Evolutionary conservation across 2,888 invertebrate species (phyloP), one percentile per base, ranked within the genome.

Genomic region (Caenorhabditis panamensis): DNA sequence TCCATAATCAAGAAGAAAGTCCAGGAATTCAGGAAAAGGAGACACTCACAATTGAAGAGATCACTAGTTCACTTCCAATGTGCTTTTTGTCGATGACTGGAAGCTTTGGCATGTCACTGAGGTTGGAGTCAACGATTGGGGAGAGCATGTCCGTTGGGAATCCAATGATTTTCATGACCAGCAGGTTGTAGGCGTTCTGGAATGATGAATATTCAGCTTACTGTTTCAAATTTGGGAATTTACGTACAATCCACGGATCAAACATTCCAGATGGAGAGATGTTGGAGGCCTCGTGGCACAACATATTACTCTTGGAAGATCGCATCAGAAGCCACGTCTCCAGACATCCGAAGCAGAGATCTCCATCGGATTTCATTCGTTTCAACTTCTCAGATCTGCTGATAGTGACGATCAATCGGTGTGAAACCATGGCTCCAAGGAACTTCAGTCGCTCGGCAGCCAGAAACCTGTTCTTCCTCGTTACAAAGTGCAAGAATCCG

Each of bases 301-400:
- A 51, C 11, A 47, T 13, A 2, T 73, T 63, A 8, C 82, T 82
- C 18, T 77, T 78, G 16, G 87, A 82, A n/a, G 89, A 83, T 66
- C 95, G 95, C 92, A 96, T 94, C 67, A 97, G 91, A 61, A 98
- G 93, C 96, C 96, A 99, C 0, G 96, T 95, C 91, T 98, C 98
- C 67, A 98, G 92, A 0, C 96, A 95, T 6, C 96, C 90, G 26
- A 86, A 84, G 8, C 78, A 82, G 95, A 91, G 95, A 95, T 91
- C 94, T 93, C 0, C 95, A 94, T 84, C 94, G 93, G 47, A 94
- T 93, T 61, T 91, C 89, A 81, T 92, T 91, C 5, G 94, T 92
- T 0, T 94, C 95, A 83, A 93, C 92, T 89, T 88, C 78, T 67
- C 91, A 72, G 91, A 91, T 58, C 66, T 61, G 13, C 87, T 67